A percentile compares a stretch with the other conserved stretches of the same genome.
Evolutionary conservation across 2,888 invertebrate species (phyloP).

Genomic region (Tuta absoluta): DNA sequence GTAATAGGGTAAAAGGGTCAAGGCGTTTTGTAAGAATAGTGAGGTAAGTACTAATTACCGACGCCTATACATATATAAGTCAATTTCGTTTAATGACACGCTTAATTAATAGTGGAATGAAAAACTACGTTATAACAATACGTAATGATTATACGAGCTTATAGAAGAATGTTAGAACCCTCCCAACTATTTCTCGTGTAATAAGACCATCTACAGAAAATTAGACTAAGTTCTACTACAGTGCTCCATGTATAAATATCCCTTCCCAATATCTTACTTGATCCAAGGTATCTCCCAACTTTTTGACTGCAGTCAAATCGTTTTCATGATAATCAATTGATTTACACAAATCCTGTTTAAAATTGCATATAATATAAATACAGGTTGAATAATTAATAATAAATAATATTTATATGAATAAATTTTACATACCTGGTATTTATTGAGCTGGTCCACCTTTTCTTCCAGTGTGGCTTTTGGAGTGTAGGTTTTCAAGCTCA

Average conservation of each 20-base stretch:
- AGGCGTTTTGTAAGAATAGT: conserved; percentile 43
- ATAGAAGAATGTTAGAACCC: conserved; percentile 48
- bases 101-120: conserved; percentile 32
- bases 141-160: conserved; percentile 30
- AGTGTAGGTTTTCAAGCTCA: conserved; percentile 90
- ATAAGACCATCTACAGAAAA: conserved; percentile 74
- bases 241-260: conserved; percentile 54
- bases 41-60: conserved; percentile 50
- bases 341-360: conserved; percentile 88
- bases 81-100: conserved; percentile 24
- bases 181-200: conserved; percentile 54
- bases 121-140: conserved; percentile 25
- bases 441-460: conserved; percentile 93
- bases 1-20: conserved; percentile 37
- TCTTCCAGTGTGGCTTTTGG: conserved; percentile 92
- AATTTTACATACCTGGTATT: conserved; percentile 87
- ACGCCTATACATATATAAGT: conserved; percentile 51
- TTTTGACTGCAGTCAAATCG: conserved; percentile 87
- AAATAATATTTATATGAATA: conserved; percentile 24
- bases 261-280: conserved; percentile 85
- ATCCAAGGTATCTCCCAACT: conserved; percentile 89
- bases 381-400: conserved; percentile 22
- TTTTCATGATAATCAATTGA: conserved; percentile 86
- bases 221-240: conserved; percentile 64
- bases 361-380: conserved; percentile 53